phyloP scores from a whole-genome alignment of 2,888 invertebrate species.

The Euplagia quadripunctaria region DNA sequence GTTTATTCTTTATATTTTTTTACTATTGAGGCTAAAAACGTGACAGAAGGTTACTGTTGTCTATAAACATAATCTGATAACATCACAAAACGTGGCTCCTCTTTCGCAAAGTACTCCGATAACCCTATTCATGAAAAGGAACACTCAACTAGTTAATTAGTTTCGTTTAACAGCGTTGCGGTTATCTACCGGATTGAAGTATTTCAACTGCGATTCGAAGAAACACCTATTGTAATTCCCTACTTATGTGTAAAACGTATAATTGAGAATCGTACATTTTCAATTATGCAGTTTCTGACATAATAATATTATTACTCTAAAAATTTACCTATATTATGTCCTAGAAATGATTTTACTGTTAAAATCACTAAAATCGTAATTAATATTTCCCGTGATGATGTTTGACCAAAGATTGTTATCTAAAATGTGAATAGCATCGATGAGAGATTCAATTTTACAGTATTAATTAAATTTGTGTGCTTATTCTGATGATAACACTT shows the following conservation, averaged over 20 bases:
- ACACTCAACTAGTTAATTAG: not conserved
- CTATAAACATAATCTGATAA: too few relatives aligned
- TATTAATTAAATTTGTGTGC: slow-evolving; percentile 45
- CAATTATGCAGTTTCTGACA: not conserved
- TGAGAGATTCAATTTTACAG: slow-evolving; percentile 34
- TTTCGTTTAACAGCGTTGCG: not conserved
- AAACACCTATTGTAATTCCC: not conserved
- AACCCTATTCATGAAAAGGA: not conserved
- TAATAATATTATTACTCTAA: not conserved
- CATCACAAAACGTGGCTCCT: not conserved
- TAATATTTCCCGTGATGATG: not conserved
- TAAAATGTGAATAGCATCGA: slow-evolving; percentile 42
- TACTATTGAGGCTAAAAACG: too few relatives aligned
- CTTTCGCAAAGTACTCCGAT: not conserved
- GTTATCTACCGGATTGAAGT: not conserved
- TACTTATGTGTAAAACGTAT: not conserved
- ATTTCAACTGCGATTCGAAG: not conserved
- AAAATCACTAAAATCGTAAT: not conserved
- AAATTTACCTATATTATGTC: not conserved
- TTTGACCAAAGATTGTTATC: slow-evolving; percentile 18
- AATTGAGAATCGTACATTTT: not conserved
- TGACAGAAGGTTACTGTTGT: too few relatives aligned
- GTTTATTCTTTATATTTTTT: too few relatives aligned
- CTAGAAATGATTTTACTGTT: not conserved
- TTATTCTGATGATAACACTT: slow-evolving; percentile 38